phyloP scores from a whole-genome alignment of 2,888 invertebrate species.

The Drosophila melanosoma region DNA sequence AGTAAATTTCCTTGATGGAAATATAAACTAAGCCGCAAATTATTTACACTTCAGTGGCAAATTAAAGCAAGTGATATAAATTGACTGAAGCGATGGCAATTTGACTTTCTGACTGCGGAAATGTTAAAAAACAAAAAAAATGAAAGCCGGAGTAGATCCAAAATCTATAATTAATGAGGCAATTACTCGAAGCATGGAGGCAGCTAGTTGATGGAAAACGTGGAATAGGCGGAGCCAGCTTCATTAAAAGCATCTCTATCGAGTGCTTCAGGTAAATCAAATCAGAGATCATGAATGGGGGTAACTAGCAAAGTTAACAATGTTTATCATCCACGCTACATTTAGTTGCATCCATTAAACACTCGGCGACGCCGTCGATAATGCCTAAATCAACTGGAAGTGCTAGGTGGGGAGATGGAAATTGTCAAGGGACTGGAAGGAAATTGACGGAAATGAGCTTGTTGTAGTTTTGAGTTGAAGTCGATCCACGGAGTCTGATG shows the following conservation, averaged over 20 bases:
- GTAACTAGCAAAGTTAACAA: constrained; percentile 46
- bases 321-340: constrained; percentile 67
- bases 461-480: constrained; percentile 30
- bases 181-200: constrained; percentile 29
- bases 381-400: constrained; percentile 34
- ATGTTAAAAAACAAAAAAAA: constrained; percentile 18
- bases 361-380: constrained; percentile 14
- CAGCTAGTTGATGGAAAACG: not conserved
- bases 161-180: constrained; percentile 53
- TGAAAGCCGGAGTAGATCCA: not conserved
- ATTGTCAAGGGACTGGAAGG: constrained; percentile 16
- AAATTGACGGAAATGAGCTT: constrained; percentile 61
- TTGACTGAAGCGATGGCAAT: constrained; percentile 22
- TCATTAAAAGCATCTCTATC: constrained; percentile 32
- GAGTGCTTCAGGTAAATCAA: constrained; percentile 14
- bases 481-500: too few species aligned
- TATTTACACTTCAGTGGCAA: constrained; percentile 37
- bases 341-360: constrained; percentile 44
- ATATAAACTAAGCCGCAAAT: constrained; percentile 20
- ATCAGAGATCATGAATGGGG: constrained; percentile 25
- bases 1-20: constrained; percentile 32
- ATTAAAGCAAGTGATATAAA: constrained; percentile 20
- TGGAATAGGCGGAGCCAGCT: not conserved
- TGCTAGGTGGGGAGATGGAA: not conserved
- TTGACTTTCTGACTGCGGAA: constrained; percentile 25